phyloP scores from a whole-genome alignment of 2,113 vertebrate species.

The Pteropus alecto region DNA sequence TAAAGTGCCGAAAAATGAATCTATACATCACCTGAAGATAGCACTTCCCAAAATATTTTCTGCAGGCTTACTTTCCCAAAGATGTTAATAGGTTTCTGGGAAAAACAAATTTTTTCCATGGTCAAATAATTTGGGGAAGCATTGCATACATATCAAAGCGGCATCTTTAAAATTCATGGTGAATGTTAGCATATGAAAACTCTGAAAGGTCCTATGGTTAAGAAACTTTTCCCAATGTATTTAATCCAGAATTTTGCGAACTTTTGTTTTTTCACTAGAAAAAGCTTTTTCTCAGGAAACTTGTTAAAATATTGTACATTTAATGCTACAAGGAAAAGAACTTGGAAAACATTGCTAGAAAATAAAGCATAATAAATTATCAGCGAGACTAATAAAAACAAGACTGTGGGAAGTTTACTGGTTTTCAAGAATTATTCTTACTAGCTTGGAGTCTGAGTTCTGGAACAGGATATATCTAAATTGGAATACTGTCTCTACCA shows the following conservation, averaged over 20 bases:
- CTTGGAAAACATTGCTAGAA: not conserved
- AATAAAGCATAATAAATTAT: not conserved
- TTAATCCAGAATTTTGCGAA: not conserved
- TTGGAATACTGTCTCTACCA: not conserved
- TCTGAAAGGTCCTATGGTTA: not conserved
- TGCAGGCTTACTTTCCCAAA: not conserved
- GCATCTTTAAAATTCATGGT: not conserved
- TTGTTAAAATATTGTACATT: not conserved
- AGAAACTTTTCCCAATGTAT: not conserved
- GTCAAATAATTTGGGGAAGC: not conserved
- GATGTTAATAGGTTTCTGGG: not conserved
- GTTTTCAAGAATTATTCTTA: not conserved
- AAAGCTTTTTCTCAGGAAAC: not conserved
- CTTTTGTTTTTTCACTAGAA: not conserved
- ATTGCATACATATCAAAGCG: not conserved
- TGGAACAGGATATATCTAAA: not conserved
- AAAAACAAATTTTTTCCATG: not conserved
- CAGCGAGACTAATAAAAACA: not conserved
- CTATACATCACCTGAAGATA: not conserved
- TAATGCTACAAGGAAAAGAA: not conserved
- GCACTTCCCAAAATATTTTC: conserved; percentile 13
- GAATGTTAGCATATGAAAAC: not conserved
- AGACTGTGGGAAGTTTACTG: not conserved
- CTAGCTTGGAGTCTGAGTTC: not conserved
- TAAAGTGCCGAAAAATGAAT: conserved; percentile 1